Evolutionary conservation across 2,888 invertebrate genomes (phyloP).

Genomic region (Arctia plantaginis): DNA sequence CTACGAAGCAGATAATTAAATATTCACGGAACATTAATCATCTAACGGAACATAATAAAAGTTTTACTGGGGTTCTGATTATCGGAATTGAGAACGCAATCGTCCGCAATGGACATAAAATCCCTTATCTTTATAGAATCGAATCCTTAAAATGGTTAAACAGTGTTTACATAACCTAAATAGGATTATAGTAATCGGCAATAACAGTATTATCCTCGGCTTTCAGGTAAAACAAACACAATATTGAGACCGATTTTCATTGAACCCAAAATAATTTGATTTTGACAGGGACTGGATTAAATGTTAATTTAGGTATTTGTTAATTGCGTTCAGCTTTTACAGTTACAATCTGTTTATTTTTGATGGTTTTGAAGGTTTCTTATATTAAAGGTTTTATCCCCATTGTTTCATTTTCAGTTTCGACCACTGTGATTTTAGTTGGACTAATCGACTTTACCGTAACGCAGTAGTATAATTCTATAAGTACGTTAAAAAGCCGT

Average conservation of each 20-base stretch:
- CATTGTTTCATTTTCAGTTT: too few species aligned
- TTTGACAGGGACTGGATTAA: neutral
- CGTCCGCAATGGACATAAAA: neutral
- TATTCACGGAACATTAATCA: neutral
- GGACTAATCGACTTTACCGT: neutral
- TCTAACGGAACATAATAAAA: conserved; percentile 1
- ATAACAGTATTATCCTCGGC: neutral
- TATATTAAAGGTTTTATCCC: neutral
- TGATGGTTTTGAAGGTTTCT: neutral
- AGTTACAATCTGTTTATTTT: neutral
- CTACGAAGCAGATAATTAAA: neutral
- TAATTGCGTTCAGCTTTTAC: neutral
- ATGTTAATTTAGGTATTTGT: neutral
- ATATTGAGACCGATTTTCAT: neutral
- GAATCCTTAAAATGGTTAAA: neutral
- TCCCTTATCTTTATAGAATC: neutral
- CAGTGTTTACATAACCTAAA: neutral
- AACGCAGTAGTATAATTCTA: neutral
- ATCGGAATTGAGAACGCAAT: neutral
- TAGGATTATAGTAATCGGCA: neutral
- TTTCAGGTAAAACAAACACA: neutral
- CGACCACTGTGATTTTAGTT: neutral
- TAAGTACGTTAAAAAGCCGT: neutral
- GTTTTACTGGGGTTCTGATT: neutral
- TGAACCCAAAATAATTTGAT: neutral